A percentile compares a stretch with the other conserved stretches of the same genome.
Evolutionary conservation across 2,797 vertebrate genomes (phyloP).

Genomic region (Xenentodon cancila): DNA sequence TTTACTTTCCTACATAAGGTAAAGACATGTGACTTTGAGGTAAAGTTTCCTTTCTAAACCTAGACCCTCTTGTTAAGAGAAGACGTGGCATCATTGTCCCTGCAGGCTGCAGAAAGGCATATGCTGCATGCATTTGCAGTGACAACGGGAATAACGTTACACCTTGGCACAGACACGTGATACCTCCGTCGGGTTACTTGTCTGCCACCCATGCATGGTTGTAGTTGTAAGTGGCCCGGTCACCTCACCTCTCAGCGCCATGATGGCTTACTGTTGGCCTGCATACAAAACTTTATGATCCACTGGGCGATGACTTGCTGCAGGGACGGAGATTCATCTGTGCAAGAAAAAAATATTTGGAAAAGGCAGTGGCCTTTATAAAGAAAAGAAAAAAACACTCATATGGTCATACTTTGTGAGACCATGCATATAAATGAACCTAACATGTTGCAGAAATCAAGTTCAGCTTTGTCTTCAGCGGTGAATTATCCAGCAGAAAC

Average conservation of each 20-base stretch:
- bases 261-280: conserved; percentile 45
- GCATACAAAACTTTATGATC: conserved; percentile 54
- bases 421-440: conserved; percentile 32
- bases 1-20: conserved; percentile 1
- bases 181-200: conserved; percentile 59
- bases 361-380: conserved; percentile 2
- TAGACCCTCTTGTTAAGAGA: neutral
- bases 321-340: conserved; percentile 9
- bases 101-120: conserved; percentile 26
- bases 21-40: conserved; percentile 5
- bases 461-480: conserved; percentile 1
- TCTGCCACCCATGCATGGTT: conserved; percentile 59
- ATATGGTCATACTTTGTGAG: conserved; percentile 27
- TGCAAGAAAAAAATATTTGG: conserved; percentile 7
- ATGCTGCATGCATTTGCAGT: conserved; percentile 39
- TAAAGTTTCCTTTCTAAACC: too few species aligned
- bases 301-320: conserved; percentile 15
- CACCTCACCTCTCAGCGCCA: conserved; percentile 60
- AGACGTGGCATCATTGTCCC: conserved; percentile 6
- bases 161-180: conserved; percentile 57
- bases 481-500: conserved; percentile 12
- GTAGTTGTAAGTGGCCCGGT: conserved; percentile 58
- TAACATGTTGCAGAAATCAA: conserved; percentile 7
- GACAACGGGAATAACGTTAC: conserved; percentile 56
- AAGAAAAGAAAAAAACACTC: too few species aligned